Evolutionary conservation across 2,888 invertebrate genomes (phyloP).

Genomic region (Trichogramma evanescens): DNA sequence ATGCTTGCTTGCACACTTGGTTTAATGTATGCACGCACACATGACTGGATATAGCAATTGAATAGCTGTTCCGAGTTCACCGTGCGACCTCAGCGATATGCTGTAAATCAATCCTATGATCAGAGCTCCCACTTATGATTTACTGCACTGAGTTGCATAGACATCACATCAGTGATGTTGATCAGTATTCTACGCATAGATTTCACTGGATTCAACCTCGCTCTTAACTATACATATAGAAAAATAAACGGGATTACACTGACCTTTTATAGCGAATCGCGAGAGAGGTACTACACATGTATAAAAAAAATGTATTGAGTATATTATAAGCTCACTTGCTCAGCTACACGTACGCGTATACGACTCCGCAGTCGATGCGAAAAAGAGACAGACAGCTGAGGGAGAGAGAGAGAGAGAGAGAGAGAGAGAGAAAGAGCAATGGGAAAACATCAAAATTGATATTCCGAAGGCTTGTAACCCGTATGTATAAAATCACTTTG

Average conservation of each 20-base stretch:
- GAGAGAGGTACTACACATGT: background rate
- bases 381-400: background rate
- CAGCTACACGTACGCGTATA: too few species aligned
- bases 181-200: slow-evolving; percentile 36
- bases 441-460: slow-evolving; percentile 43
- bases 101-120: background rate
- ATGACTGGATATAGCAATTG: too few species aligned
- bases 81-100: too few species aligned
- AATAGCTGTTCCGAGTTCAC: too few species aligned
- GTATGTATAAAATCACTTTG: slow-evolving; percentile 2
- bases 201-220: slow-evolving; percentile 39
- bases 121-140: background rate
- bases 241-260: slow-evolving; percentile 37
- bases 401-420: slow-evolving; percentile 1
- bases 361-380: background rate
- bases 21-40: too few species aligned
- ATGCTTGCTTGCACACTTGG: too few species aligned
- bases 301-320: too few species aligned
- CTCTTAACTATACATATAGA: slow-evolving; percentile 27
- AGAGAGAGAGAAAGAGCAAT: slow-evolving; percentile 10
- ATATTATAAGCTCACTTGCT: too few species aligned
- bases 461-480: slow-evolving; percentile 36
- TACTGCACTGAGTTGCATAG: too few species aligned
- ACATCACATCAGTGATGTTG: slow-evolving; percentile 28
- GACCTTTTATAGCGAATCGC: slow-evolving; percentile 34